A percentile compares a stretch with the other conserved stretches of the same genome.
These are phyloP conservation scores for Stercorarius parasiticus DNA, from an alignment of 2,113 vertebrate species.

Conservation along the genomic window DNA sequence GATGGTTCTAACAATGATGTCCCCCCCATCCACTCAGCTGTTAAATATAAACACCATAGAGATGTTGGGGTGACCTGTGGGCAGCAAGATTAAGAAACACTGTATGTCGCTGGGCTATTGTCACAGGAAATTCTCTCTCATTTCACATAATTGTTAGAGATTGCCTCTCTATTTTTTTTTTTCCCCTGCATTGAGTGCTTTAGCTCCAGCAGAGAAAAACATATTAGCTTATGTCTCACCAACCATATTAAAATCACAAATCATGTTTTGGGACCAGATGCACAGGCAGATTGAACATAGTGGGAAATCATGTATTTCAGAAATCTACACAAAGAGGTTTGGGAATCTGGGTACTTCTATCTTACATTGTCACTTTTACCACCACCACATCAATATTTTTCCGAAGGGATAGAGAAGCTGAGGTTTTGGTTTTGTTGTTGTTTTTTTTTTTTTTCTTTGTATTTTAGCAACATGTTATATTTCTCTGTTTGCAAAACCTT, in stretches of 20 bases:
- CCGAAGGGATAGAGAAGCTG: background rate
- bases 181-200: background rate
- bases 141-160: background rate
- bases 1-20: background rate
- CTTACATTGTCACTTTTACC: background rate
- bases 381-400: background rate
- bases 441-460: background rate
- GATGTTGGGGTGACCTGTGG: background rate
- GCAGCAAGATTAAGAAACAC: background rate
- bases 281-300: constrained; percentile 14
- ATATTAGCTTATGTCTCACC: constrained; percentile 9
- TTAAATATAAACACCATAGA: background rate
- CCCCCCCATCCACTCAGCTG: background rate
- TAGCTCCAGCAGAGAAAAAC: constrained; percentile 20
- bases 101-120: background rate
- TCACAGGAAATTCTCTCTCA: background rate
- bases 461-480: background rate
- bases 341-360: background rate
- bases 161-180: background rate
- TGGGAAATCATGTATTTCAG: background rate
- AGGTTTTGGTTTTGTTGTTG: background rate
- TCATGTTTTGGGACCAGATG: constrained; percentile 31
- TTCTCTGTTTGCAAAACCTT: background rate
- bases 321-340: background rate
- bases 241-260: constrained; percentile 48